Evolutionary conservation across 2,888 invertebrate species (phyloP), one percentile per base, ranked within the genome.

Genomic region (Chloroclysta siterata): DNA sequence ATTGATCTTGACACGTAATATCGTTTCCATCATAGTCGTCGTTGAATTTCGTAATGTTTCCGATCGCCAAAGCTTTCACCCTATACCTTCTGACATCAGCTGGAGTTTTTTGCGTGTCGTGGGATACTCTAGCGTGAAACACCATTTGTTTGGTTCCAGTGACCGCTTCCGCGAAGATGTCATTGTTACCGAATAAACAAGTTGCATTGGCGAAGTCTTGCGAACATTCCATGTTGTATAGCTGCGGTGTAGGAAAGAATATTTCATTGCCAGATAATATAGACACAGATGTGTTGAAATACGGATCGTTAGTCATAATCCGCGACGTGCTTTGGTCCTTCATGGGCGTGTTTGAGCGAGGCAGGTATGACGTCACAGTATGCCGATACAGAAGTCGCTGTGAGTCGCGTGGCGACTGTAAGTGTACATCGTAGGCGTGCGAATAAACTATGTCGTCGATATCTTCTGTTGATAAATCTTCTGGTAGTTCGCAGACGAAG

Each of bases 191-290:
- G 72, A 89, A 80, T 80, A 74, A 53, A 87, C 94, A 83, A 76
- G 88, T 73, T 61, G 87, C 72, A 87, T 90, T 88, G 0, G 80
- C 82, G 0, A 89, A 78, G 51, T 83, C 83, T 55, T 88, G 74
- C 14, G 71, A 75, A 76, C 93, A 82, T 71, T 85, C 78, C 72
- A 90, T 74, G 77, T 88, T 70, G 81, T 91, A 95, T 14, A 95
- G 78, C 28, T 90, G 89, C 6, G 93, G 90, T 0, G 95, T 91
- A 1, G 96, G 96, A 74, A 96, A 96, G 82, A 94, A 96, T 66
- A 94, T 88, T 60, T 88, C 82, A 44, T 83, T 85, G 39, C 90
- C 89, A 0, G 94, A 94, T 6, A 95, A 76, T 78, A 90, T 94
- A 13, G 95, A 89, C 47, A 95, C 88, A 0, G 94, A 93, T 0